Base-by-base conservation (phyloP, 2,797 vertebrate genomes). In the Crocodylus rhombifer region DNA sequence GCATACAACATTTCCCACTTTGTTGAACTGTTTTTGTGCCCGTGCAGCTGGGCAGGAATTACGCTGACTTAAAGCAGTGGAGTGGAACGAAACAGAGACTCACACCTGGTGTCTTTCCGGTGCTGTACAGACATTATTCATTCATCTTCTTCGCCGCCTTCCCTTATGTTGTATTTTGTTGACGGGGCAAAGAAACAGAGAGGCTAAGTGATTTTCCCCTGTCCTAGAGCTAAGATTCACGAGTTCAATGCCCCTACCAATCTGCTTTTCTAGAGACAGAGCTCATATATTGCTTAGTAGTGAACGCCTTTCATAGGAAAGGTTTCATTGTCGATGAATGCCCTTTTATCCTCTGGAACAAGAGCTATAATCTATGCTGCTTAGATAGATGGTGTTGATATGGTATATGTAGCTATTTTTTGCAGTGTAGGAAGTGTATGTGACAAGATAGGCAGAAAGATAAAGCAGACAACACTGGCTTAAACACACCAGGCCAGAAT, bases 361-460 rank as follows among this genome's bases (percentile, higher is more conserved):
- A 62, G 23, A 58, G 16, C 20, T 13, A 15, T 51, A 51, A 62
- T 73, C 77, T 8, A 20, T 33, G 42, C 55, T 81, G 30, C 55
- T 15, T 89, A 81, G 62, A 30, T 77, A 30, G 30, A 36, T 4
- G 0, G 4, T 61, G 26, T 1, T 65, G 51, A 36, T 33, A 60
- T 1, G 11, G 9, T n/a, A 23, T 11, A 2, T 23, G 13, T 5
- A 14, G 17, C 63, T 58, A 1, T 12, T 5, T 2, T 79, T 57
- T 20, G 26, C n/a, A 57, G 79, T 33, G 36, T n/a, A 67, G 3
- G 7, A 78, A 25, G 10, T 2, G 16, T 36, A 6, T 8, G 2
- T 17, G n/a, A 78, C 21, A 88, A 63, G 55, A 11, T 4, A 25
- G 42, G 21, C 63, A 69, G 75, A 82, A 15, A 15, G 15, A 91